Evolutionary conservation across 2,888 invertebrate species (phyloP), one percentile per base, ranked within the genome.

Genomic region (Acleris literana): DNA sequence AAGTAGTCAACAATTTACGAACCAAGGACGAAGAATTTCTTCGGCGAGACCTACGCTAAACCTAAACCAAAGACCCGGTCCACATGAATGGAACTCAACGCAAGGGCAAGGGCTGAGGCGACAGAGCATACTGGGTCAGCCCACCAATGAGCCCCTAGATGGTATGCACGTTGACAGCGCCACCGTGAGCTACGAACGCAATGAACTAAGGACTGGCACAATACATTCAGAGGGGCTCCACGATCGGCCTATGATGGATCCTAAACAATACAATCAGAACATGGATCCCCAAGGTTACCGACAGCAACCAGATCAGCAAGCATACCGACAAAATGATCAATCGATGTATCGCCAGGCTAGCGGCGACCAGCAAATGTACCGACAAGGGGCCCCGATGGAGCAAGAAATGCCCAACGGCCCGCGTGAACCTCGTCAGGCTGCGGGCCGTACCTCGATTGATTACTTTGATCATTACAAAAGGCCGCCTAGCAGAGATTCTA

Each of bases 401-500:
- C 82, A 88, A 73, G 90, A 90, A 18, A 73, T 81, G 20, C 74
- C 85, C 6, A 90, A 90, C 54, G 88, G 88, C 51, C 78, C 82
- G 17, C 81, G 87, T 16, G 94, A 93, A 69, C 91, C 87, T 72
- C 81, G 86, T 48, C 78, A 79, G 43, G 76, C 81, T 22, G 86
- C 86, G n/a, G 75, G 82, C 1, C 82, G 92, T 16, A 88, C 96
- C 13, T 96, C 97, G 75, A 97, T 97, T 81, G 97, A 98, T 86
- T 97, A 97, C 81, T 97, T 98, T 83, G 98, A 98, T 87, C 98
- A 99, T 83, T 99, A 99, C 87, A 97, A 97, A 87, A 94, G 97
- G 83, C 97, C 97, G 61, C 97, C 97, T 1, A 97, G 97, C 90
- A 93, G 97, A 81, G 97, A 97, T 83, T 95, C 96, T 69, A 97